phyloP scores from a whole-genome alignment of 2,797 vertebrate genomes.

The Erpetoichthys calabaricus region DNA sequence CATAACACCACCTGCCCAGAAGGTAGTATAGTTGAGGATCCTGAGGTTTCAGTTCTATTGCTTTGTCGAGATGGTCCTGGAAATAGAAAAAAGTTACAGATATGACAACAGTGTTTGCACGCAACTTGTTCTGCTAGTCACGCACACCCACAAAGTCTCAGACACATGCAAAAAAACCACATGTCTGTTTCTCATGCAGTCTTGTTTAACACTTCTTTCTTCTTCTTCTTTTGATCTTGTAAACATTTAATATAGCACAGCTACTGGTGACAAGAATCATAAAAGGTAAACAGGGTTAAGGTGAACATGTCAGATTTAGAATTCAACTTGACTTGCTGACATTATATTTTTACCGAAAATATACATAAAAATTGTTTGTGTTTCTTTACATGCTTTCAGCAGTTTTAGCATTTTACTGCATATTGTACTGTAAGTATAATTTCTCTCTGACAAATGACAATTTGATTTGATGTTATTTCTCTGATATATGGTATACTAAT shows the following conservation, averaged over 20 bases:
- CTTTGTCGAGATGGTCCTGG: constrained; percentile 90
- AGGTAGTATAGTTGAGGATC: constrained; percentile 88
- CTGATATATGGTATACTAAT: no score
- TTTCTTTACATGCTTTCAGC: no score
- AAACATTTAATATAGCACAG: not conserved
- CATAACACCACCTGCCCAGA: constrained; percentile 89
- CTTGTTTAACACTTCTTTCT: constrained; percentile 7
- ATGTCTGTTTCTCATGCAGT: constrained; percentile 22
- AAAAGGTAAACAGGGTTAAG: constrained; percentile 2
- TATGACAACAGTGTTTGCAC: constrained; percentile 24
- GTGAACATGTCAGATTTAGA: no score
- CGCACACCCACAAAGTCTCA: constrained; percentile 39
- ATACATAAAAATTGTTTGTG: no score
- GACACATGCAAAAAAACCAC: constrained; percentile 17
- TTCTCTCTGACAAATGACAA: no score
- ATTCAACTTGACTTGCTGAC: no score
- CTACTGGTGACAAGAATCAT: not conserved
- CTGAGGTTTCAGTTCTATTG: constrained; percentile 79
- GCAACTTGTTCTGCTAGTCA: constrained; percentile 29
- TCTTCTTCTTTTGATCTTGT: constrained; percentile 16
- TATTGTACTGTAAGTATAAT: no score
- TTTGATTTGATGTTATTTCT: no score
- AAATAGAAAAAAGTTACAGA: constrained; percentile 21
- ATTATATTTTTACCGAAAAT: no score
- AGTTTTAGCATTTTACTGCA: no score